These are phyloP conservation scores for Coecobrya sp. DNA, from an alignment of 2,888 invertebrate species.

Conservation along the genomic window DNA sequence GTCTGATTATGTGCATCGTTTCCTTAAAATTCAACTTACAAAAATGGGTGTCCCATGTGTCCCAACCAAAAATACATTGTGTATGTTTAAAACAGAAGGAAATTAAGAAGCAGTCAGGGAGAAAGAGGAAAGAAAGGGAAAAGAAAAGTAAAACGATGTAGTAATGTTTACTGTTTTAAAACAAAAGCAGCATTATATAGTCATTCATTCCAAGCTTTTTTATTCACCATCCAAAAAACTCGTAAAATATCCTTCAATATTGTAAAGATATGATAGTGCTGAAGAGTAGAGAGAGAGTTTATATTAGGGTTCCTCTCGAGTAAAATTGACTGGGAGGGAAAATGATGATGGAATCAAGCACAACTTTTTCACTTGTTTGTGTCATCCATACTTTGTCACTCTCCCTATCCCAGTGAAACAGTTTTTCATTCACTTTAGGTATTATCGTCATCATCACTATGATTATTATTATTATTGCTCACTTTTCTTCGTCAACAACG, in stretches of 20 bases:
- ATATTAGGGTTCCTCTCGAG: not conserved
- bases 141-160: constrained; percentile 17
- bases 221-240: not conserved
- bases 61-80: constrained; percentile 9
- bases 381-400: constrained; percentile 56
- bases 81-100: constrained; percentile 29
- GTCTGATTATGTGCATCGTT: constrained; percentile 20
- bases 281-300: constrained; percentile 14
- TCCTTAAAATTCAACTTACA: constrained; percentile 11
- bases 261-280: not conserved
- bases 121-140: not conserved
- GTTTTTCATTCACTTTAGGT: constrained; percentile 64
- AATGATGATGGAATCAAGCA: constrained; percentile 62
- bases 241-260: not conserved
- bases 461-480: constrained; percentile 70
- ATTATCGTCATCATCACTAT: constrained; percentile 44
- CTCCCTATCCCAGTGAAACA: not conserved
- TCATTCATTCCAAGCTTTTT: not conserved
- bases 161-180: not conserved
- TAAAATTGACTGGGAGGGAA: constrained; percentile 51
- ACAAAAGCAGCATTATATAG: not conserved
- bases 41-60: constrained; percentile 73
- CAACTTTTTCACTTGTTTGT: constrained; percentile 60
- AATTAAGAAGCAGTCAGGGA: constrained; percentile 60
- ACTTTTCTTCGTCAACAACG: constrained; percentile 68